Base-by-base conservation (phyloP, 1,140 invertebrate genomes). In the Tetragonula clypearis region DNA sequence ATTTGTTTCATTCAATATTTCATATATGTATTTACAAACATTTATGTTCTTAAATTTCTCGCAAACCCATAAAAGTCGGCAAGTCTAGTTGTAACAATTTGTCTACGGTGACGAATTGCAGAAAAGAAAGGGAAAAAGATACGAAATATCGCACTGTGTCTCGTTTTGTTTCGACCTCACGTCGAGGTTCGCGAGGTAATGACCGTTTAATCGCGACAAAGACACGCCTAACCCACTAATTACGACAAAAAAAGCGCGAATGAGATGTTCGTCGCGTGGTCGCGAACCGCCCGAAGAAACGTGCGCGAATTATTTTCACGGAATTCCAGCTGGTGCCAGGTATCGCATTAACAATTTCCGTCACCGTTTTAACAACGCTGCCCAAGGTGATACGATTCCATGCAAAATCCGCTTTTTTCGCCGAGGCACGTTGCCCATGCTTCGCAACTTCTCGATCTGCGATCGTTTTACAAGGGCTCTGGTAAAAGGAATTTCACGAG, bases 401-500 rank as follows among this genome's bases (percentile, higher is more conserved):
- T 77, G 87, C 53, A 58, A 88, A 88, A 88, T 87, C 77, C 49
- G 26, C 85, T 87, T 82, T 87, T 87, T 81, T 85, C 77, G 65
- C 30, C 30, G 30, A 30, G 30, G 30, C 30, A 30, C 30, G 30
- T 30, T 30, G 30, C 68, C 72, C 35, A 35, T 35, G 35, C 30
- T 30, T 30, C 35, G 35, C 35, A 35, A 35, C 35, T 35, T 35
- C 35, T 35, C 35, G 35, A 35, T 35, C 35, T 35, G 35, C 82
- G 30, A 30, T 30, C 30, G 58, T 82, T 76, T 88, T 88, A 87
- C 87, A 88, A 85, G 82, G 41, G 86, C 62, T 23, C 72, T 73
- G 0, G 35, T 35, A 3, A 1, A 81, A 72, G 86, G 86, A 87
- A 88, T 88, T 88, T 88, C 55, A 73, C 68, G 73, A 88, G 78